These are phyloP conservation scores for Prietella phreatophila DNA, from an alignment of 2,113 vertebrate species.

Conservation along the genomic window DNA sequence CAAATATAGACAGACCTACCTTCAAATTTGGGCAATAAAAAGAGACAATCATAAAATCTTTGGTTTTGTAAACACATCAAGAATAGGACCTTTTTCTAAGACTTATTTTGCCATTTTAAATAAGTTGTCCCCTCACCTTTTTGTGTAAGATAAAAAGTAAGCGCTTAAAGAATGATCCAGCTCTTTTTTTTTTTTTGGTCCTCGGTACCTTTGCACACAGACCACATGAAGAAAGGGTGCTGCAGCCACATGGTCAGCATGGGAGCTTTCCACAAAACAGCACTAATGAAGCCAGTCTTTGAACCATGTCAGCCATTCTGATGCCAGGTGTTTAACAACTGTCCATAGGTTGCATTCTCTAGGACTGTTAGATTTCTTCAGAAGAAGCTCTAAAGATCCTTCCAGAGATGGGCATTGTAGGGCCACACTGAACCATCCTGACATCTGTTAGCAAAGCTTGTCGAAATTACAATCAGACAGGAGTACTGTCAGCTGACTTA, in stretches of 20 bases:
- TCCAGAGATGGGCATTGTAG: conserved; percentile 10
- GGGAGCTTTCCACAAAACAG: conserved; percentile 36
- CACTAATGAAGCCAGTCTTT: conserved; percentile 49
- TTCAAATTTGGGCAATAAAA: conserved; percentile 73
- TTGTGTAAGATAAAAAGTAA: conserved; percentile 17
- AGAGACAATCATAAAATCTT: conserved; percentile 77
- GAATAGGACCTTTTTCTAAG: conserved; percentile 64
- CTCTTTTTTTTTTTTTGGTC: neutral
- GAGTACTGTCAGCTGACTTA: conserved; percentile 25
- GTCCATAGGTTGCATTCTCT: conserved; percentile 45
- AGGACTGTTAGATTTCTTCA: neutral
- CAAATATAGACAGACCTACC: conserved; percentile 81
- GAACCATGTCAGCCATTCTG: conserved; percentile 49
- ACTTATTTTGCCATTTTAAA: conserved; percentile 25
- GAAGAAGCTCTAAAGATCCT: conserved; percentile 8
- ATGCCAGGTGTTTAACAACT: conserved; percentile 30
- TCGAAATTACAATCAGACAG: conserved; percentile 12
- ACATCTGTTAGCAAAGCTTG: conserved; percentile 25
- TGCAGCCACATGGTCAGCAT: conserved; percentile 7
- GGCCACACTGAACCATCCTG: conserved; percentile 8
- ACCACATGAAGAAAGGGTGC: conserved; percentile 1
- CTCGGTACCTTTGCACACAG: conserved; percentile 13
- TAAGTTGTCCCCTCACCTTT: conserved; percentile 7
- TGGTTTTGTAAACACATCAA: conserved; percentile 85
- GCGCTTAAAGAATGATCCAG: conserved; percentile 9